Evolutionary conservation across 2,888 invertebrate species (phyloP), one percentile per base, ranked within the genome.

Genomic region (Xanthia icteritia): DNA sequence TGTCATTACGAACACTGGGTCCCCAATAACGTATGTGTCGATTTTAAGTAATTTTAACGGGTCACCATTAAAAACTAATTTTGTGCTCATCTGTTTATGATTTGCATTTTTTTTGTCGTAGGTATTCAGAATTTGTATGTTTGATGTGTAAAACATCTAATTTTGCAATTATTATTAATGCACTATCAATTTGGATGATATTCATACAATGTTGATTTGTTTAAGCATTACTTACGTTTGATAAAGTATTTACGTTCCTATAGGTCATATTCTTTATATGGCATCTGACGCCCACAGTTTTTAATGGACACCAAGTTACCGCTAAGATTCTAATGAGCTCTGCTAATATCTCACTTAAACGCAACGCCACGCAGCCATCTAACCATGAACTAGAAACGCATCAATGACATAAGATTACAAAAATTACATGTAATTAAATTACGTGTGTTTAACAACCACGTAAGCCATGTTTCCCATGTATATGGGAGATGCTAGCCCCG

Each of bases 401-500:
- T 85, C 81, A 87, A 85, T 88, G 88, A 85, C 85, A 88, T 86
- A 87, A 87, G 84, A 86, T 87, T 86, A 81, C 79, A 81, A 85
- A 87, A 85, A 88, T 85, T 69, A 82, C 82, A 86, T 85, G 74
- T 82, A 81, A 88, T 88, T 88, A 79, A 86, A 88, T 88, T 79
- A 88, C 79, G 72, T 79, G 79, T 76, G 73, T 83, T 79, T 86
- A 88, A 77, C 82, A 73, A 83, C 54, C 72, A 76, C 76, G 78
- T 84, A 76, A 73, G 77, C 66, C 73, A 81, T 77, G 73, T 93
- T 95, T 95, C 95, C 94, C 95, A 94, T 94, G 92, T 92, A 86
- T 90, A 90, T 89, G 89, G 89, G 90, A 92, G 92, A 94, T 94
- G 92, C 90, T 92, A 92, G 93, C 91, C 91, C 96, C 96, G 96